These are phyloP conservation scores for Autographa gamma DNA, from an alignment of 2,888 invertebrate species.

Conservation along the genomic window DNA sequence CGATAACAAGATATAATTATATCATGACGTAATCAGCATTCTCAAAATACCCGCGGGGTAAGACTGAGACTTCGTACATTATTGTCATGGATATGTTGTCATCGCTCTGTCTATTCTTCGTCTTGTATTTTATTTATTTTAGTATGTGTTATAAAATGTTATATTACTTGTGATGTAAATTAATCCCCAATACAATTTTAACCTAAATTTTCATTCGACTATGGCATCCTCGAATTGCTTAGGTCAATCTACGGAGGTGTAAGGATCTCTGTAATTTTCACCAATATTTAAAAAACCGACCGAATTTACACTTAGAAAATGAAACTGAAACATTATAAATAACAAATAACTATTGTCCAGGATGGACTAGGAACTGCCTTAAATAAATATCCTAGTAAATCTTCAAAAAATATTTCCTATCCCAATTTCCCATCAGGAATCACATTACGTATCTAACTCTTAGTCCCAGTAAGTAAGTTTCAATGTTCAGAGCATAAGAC, in stretches of 20 bases:
- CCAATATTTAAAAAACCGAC: too few species aligned
- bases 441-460: slow-evolving; percentile 9
- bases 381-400: too few species aligned
- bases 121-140: neutral
- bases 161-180: too few species aligned
- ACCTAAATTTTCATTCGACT: too few species aligned
- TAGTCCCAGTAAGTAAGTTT: slow-evolving; percentile 53
- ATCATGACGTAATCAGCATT: neutral
- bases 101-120: neutral
- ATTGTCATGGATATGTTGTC: neutral
- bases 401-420: neutral
- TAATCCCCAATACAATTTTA: too few species aligned
- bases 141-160: neutral
- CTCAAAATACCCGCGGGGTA: slow-evolving; percentile 2
- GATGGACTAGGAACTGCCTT: too few species aligned
- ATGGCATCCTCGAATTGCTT: too few species aligned
- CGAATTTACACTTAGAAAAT: too few species aligned
- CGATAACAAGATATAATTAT: neutral
- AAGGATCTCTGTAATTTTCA: too few species aligned
- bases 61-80: neutral
- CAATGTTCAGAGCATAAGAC: slow-evolving; percentile 73
- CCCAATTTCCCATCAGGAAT: neutral
- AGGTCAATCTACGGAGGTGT: too few species aligned
- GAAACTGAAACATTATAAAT: too few species aligned
- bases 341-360: too few species aligned